Evolutionary conservation across 2,888 invertebrate genomes (phyloP).

Genomic region (Empis livida): DNA sequence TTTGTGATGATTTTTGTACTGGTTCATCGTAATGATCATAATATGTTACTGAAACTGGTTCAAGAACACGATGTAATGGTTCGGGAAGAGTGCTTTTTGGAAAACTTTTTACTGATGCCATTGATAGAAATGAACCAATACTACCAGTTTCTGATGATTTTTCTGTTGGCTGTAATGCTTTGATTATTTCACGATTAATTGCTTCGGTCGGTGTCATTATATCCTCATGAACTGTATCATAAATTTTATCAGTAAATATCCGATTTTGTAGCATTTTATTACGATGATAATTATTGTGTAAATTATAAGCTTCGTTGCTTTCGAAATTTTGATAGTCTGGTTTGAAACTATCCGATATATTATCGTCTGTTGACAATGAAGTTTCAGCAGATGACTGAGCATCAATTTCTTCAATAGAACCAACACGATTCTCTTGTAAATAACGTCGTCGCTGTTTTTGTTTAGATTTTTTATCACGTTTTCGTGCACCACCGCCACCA

Average conservation of each 20-base stretch:
- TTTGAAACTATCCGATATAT: constrained; percentile 18
- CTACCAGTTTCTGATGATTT: constrained; percentile 39
- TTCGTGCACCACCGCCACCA: constrained; percentile 24
- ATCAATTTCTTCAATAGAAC: constrained; percentile 28
- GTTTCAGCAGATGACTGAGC: constrained; percentile 27
- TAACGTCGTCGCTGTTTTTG: constrained; percentile 30
- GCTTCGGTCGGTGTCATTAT: constrained; percentile 23
- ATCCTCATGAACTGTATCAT: constrained; percentile 14
- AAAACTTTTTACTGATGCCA: constrained; percentile 77
- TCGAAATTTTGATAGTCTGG: constrained; percentile 26
- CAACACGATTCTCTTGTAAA: constrained; percentile 33
- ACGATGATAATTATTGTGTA: constrained; percentile 30
- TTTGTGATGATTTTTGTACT: constrained; percentile 13
- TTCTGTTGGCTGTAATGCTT: constrained; percentile 24
- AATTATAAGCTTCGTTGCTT: constrained; percentile 31
- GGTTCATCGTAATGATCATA: constrained; percentile 41
- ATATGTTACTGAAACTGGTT: constrained; percentile 63
- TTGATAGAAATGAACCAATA: constrained; percentile 69
- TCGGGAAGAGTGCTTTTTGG: constrained; percentile 65
- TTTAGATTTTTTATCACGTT: constrained; percentile 16
- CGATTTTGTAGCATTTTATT: constrained; percentile 29
- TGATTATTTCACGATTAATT: constrained; percentile 29
- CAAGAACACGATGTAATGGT: constrained; percentile 62
- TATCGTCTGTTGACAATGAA: constrained; percentile 20
- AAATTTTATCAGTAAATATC: constrained; percentile 20